Evolutionary conservation across 2,797 vertebrate genomes (phyloP).

Genomic region (Enteromius thamalakanensis): DNA sequence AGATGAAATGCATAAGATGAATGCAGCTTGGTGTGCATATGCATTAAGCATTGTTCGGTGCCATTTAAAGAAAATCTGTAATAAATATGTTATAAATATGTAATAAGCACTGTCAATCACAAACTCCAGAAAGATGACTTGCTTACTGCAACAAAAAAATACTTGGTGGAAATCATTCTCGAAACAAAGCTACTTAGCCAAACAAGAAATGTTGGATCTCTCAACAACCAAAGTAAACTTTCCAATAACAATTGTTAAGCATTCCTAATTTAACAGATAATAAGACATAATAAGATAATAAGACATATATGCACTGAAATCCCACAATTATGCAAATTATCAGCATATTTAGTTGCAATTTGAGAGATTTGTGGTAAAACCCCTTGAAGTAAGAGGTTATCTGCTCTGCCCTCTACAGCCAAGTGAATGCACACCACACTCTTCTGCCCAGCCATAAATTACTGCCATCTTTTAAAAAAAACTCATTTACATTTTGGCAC

Average conservation of each 20-base stretch:
- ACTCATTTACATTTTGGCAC: slow-evolving; percentile 38
- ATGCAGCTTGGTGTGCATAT: slow-evolving; percentile 5
- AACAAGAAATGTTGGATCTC: not conserved
- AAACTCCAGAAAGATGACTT: slow-evolving; percentile 12
- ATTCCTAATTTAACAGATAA: no score
- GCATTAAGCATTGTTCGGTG: slow-evolving; percentile 44
- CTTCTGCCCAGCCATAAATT: slow-evolving; percentile 21
- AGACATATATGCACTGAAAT: not conserved
- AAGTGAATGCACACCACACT: slow-evolving; percentile 31
- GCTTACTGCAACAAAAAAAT: slow-evolving; percentile 8
- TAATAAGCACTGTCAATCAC: slow-evolving; percentile 6
- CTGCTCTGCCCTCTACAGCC: slow-evolving; percentile 48
- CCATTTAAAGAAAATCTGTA: slow-evolving; percentile 8
- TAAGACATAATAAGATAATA: not conserved
- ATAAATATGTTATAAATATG: slow-evolving; percentile 4
- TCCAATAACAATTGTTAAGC: not conserved
- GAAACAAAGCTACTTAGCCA: not conserved
- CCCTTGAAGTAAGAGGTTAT: slow-evolving; percentile 34
- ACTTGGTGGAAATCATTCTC: not conserved
- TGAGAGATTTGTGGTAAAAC: slow-evolving; percentile 14
- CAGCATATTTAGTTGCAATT: slow-evolving; percentile 18
- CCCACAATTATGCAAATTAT: slow-evolving; percentile 16
- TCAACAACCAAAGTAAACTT: not conserved
- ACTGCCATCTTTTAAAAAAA: not conserved
- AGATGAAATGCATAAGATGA: slow-evolving; percentile 23